Evolutionary conservation across 1,140 invertebrate genomes (phyloP).

Genomic region (Bombyx mandarina): DNA sequence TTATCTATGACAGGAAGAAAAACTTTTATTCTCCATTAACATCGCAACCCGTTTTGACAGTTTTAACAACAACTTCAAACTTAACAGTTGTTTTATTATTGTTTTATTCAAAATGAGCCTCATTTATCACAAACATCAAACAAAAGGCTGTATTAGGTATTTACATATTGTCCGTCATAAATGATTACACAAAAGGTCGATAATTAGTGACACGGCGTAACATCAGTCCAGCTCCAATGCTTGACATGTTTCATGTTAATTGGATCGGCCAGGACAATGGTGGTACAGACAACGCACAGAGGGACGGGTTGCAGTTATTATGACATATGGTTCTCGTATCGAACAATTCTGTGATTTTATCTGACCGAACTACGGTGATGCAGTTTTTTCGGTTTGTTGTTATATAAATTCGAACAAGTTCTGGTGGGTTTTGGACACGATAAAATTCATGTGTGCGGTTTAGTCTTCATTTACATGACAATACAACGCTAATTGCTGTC

Average conservation of each 20-base stretch:
- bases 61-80: no score
- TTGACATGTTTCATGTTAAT: conserved; percentile 64
- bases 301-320: conserved; percentile 43
- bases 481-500: no score
- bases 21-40: no score
- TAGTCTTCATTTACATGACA: no score
- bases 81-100: no score
- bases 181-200: conserved; percentile 35
- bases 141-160: background rate
- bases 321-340: conserved; percentile 57
- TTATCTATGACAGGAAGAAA: no score
- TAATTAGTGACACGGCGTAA: conserved; percentile 51
- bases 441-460: no score
- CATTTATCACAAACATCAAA: background rate
- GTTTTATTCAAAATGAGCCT: no score
- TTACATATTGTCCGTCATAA: background rate
- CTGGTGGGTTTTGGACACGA: no score
- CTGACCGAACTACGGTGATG: conserved; percentile 7
- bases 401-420: no score
- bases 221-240: conserved; percentile 48
- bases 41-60: no score
- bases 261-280: conserved; percentile 55
- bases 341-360: conserved; percentile 16
- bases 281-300: conserved; percentile 33
- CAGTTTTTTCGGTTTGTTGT: no score